Evolutionary conservation across 2,113 vertebrate genomes (phyloP).

Genomic region (Tetrao urogallus): DNA sequence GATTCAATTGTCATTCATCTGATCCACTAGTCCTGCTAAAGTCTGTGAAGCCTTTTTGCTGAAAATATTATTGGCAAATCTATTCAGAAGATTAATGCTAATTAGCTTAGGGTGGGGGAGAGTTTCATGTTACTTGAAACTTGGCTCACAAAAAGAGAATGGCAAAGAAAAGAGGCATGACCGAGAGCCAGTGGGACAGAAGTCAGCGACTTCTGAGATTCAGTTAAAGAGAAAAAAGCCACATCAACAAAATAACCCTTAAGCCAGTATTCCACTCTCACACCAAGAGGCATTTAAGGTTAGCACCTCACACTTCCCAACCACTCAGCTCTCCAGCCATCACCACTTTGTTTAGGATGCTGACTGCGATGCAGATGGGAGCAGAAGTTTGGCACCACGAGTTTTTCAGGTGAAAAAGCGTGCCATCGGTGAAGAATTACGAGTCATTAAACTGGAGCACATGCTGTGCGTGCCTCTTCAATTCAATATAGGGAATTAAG

Average conservation of each 20-base stretch:
- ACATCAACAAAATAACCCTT: background rate
- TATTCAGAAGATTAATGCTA: background rate
- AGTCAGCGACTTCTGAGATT: background rate
- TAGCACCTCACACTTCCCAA: slow-evolving; percentile 21
- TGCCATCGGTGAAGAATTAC: slow-evolving; percentile 57
- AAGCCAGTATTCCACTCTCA: background rate
- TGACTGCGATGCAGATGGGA: background rate
- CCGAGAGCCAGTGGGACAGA: background rate
- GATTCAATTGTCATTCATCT: background rate
- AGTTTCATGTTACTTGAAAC: background rate
- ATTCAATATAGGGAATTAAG: slow-evolving; percentile 67
- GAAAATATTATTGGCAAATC: background rate
- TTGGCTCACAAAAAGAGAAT: background rate
- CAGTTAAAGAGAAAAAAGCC: background rate
- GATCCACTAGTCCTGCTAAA: background rate
- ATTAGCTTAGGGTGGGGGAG: background rate
- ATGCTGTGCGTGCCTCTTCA: slow-evolving; percentile 50
- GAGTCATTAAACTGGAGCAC: slow-evolving; percentile 30
- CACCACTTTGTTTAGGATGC: background rate
- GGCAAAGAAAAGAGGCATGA: background rate
- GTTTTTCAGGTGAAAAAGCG: slow-evolving; percentile 58
- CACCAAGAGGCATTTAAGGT: slow-evolving; percentile 26
- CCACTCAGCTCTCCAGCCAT: background rate
- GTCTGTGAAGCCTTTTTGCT: background rate
- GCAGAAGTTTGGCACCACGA: slow-evolving; percentile 10